phyloP scores from a whole-genome alignment of 2,888 invertebrate species.

The Nephrotoma appendiculata region DNA sequence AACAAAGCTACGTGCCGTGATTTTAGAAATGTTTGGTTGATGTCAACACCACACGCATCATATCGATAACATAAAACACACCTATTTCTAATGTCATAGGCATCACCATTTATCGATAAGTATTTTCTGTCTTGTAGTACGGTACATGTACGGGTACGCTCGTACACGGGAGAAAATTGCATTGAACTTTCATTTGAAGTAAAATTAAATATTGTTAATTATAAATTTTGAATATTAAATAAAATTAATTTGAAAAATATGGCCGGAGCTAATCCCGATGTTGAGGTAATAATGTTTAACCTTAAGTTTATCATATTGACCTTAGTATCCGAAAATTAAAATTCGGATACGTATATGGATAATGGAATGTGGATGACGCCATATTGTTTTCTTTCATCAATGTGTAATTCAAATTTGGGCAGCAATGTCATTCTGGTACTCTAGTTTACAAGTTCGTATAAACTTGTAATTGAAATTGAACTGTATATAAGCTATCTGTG shows the following conservation, averaged over 20 bases:
- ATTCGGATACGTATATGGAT: neutral
- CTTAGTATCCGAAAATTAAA: neutral
- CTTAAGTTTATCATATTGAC: neutral
- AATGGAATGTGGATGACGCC: neutral
- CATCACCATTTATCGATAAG: neutral
- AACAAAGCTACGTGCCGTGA: too few relatives aligned
- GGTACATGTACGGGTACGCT: neutral
- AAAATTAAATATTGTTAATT: neutral
- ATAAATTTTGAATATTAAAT: neutral
- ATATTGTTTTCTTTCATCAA: neutral
- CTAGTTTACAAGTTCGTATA: too few relatives aligned
- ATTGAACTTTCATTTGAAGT: neutral
- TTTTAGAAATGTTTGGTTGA: too few relatives aligned
- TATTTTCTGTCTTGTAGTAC: neutral
- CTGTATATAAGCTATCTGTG: too few relatives aligned
- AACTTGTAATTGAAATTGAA: too few relatives aligned
- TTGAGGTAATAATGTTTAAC: neutral
- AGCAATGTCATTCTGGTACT: too few relatives aligned
- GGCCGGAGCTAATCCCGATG: slow-evolving; percentile 2
- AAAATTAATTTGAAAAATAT: neutral
- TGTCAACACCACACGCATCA: neutral
- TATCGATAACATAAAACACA: neutral
- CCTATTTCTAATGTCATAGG: neutral
- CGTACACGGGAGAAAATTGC: neutral
- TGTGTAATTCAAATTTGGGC: neutral